A percentile compares a stretch with the other conserved stretches of the same genome.
These are phyloP conservation scores for Sciurus carolinensis DNA, from an alignment of 2,797 vertebrate species.

Conservation along the genomic window DNA sequence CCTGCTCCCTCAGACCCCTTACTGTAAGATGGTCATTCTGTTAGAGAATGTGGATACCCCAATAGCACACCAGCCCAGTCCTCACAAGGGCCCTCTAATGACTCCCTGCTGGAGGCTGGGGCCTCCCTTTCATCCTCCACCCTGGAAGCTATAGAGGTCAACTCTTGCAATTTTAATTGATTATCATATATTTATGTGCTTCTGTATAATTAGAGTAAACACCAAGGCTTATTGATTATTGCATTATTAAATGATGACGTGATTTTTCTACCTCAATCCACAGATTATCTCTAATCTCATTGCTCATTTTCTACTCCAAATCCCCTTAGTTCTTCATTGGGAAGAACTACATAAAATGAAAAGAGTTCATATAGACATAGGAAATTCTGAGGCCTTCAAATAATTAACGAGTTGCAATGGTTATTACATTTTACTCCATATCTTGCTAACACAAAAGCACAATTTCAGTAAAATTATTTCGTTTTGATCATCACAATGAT, in stretches of 20 bases:
- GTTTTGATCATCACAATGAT: background rate
- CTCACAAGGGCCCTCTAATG: background rate
- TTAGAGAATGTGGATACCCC: conserved; percentile 93
- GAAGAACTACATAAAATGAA: background rate
- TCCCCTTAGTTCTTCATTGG: background rate
- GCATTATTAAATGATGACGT: background rate
- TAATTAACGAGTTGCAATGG: background rate
- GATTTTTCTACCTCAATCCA: background rate
- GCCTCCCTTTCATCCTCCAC: background rate
- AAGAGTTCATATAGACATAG: background rate
- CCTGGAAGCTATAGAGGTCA: background rate
- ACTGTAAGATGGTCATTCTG: conserved; percentile 95
- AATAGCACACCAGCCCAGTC: conserved; percentile 67
- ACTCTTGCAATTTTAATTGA: background rate
- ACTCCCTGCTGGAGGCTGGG: background rate
- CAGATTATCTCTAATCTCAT: background rate
- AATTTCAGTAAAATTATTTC: background rate
- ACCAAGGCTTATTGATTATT: too few relatives aligned
- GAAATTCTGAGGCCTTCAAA: background rate
- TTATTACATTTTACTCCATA: background rate
- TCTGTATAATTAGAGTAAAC: too few relatives aligned
- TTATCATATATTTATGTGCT: background rate
- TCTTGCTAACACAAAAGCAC: background rate
- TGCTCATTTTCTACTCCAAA: background rate
- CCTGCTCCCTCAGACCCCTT: conserved; percentile 97